These are phyloP conservation scores for Heliconius hermathena DNA, from an alignment of 1,140 invertebrate species.

Conservation along the genomic window DNA sequence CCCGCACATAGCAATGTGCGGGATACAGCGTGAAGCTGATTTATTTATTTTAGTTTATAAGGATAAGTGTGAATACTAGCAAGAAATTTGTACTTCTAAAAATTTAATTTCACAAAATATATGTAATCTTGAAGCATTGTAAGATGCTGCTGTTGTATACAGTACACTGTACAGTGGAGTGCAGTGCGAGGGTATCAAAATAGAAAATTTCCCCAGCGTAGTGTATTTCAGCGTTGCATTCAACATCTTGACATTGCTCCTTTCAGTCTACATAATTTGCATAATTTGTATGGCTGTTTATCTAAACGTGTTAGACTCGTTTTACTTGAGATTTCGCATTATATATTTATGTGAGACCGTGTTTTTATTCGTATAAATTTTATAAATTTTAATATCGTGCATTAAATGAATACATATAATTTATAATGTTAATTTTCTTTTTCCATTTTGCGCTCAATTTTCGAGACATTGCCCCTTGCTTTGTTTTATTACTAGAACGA, in stretches of 20 bases:
- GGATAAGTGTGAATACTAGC: not conserved
- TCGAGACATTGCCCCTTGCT: no score
- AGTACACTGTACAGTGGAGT: no score
- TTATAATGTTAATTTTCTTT: no score
- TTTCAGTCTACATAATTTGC: constrained; percentile 29
- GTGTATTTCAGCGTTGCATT: constrained; percentile 41
- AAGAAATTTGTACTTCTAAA: not conserved
- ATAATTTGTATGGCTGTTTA: constrained; percentile 26
- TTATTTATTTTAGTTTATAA: not conserved
- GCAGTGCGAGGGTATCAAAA: constrained; percentile 25
- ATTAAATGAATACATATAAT: no score
- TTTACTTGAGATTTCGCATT: not conserved
- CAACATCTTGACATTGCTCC: constrained; percentile 32
- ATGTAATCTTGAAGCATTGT: constrained; percentile 26
- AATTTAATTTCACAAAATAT: constrained; percentile 16
- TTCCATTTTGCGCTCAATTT: no score
- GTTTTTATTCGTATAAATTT: no score
- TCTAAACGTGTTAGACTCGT: constrained; percentile 13
- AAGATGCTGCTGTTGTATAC: not conserved
- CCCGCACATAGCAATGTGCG: no score
- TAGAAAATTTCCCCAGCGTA: constrained; percentile 42
- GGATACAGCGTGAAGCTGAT: no score
- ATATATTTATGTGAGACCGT: no score
- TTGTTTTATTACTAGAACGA: no score
- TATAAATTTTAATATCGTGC: no score